phyloP scores from a whole-genome alignment of 2,113 vertebrate species.

The Parus major region DNA sequence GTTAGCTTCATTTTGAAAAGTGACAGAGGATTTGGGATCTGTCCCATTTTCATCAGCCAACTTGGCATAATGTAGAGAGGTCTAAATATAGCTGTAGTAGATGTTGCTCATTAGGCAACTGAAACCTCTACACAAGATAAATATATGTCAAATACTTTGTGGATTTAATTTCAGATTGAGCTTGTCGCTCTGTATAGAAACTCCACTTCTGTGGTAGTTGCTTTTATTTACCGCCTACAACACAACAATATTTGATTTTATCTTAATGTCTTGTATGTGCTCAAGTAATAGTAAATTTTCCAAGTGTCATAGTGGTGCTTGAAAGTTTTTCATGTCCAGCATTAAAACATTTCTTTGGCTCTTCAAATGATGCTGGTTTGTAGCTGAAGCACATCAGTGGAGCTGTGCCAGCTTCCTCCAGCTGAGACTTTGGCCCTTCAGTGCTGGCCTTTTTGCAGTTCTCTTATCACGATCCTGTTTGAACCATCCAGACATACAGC shows the following conservation, averaged over 20 bases:
- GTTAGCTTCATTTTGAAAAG: neutral
- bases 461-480: slow-evolving; percentile 56
- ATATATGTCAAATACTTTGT: neutral
- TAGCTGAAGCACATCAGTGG: slow-evolving; percentile 19
- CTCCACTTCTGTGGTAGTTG: neutral
- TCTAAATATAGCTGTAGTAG: slow-evolving; percentile 27
- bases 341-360: slow-evolving; percentile 19
- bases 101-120: slow-evolving; percentile 19
- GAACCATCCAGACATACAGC: slow-evolving; percentile 51
- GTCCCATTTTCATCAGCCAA: neutral
- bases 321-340: neutral
- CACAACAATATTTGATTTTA: neutral
- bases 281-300: neutral
- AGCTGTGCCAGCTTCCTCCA: slow-evolving; percentile 56
- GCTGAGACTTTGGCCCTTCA: slow-evolving; percentile 8
- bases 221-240: neutral
- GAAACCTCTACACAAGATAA: neutral
- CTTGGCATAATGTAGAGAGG: neutral
- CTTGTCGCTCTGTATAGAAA: neutral
- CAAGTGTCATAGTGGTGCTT: neutral
- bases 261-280: neutral
- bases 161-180: neutral
- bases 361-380: neutral
- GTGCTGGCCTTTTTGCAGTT: slow-evolving; percentile 48
- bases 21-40: neutral